These are phyloP conservation scores for Hartigia nigra DNA, from an alignment of 2,888 invertebrate genomes.

Conservation along the genomic window DNA sequence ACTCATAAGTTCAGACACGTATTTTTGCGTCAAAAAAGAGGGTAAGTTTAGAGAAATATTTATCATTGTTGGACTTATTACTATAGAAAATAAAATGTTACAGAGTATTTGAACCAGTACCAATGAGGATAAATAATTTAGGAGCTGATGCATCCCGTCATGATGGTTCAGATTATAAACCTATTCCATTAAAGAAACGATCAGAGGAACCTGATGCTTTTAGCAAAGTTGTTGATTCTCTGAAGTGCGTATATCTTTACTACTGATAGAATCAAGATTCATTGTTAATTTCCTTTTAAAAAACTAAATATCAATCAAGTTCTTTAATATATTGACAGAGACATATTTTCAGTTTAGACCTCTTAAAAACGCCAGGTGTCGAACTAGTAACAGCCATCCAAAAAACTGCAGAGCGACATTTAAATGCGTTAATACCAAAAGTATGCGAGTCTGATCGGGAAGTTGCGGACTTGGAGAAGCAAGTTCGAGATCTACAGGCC, in stretches of 20 bases:
- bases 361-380: conserved; percentile 33
- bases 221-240: conserved; percentile 40
- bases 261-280: background rate
- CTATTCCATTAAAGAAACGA: conserved; percentile 46
- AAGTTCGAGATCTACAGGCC: conserved; percentile 39
- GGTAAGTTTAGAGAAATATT: conserved; percentile 64
- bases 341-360: conserved; percentile 39
- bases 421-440: conserved; percentile 46
- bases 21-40: conserved; percentile 70
- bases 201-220: conserved; percentile 50
- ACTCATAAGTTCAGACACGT: conserved; percentile 74
- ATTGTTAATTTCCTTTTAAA: no score
- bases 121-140: conserved; percentile 60
- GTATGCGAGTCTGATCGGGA: conserved; percentile 63
- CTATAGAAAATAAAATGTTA: background rate
- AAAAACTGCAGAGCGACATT: conserved; percentile 44
- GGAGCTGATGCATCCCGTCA: conserved; percentile 54
- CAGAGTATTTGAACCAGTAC: conserved; percentile 54
- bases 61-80: background rate
- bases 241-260: conserved; percentile 26
- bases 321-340: background rate
- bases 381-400: conserved; percentile 47
- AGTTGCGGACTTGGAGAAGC: conserved; percentile 49
- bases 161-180: conserved; percentile 62
- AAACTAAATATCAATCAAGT: no score